Base-by-base conservation (phyloP, 1,140 invertebrate genomes). In the Homarus americanus region DNA sequence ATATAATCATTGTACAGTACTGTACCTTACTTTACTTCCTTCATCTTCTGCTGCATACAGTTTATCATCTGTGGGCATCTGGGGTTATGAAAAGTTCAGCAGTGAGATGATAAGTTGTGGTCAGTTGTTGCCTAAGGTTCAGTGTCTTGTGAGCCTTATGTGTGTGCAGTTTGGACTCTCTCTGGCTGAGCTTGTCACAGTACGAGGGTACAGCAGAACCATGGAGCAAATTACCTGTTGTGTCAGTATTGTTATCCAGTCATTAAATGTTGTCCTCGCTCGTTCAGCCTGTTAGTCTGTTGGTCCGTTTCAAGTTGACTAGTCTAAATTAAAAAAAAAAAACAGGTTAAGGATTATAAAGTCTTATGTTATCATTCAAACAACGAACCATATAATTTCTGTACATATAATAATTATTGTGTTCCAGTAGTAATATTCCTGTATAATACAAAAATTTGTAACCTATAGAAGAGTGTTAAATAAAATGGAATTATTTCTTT, bases 401-500 rank as follows among this genome's bases (percentile, higher is more conserved):
- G 87, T 90, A 90, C 73, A 90, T 90, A 90, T 72, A 36, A 83
- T 83, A 88, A 88, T 69, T 63, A 69, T 88, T 90, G 80, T 90
- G 87, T 90, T 90, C 80, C 72, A 90, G 44, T 83, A 80, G 87
- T 83, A 90, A 82, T 90, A 90, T 90, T 83, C 82, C 79, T 90
- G 87, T 90, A 90, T 73, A 90, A 82, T 82, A 83, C 36, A 90
- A 82, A 82, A 82, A 82, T 90, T 90, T 90, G 87, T 90, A 90
- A 76, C 87, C 69, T 82, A 90, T 90, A 90, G 87, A 86, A 83
- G 87, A 89, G 87, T 90, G 87, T 90, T 90, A 90, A 90, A 90
- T 90, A 90, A 83, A 90, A 83, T 83, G 87, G 44, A 89, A 66
- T 82, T 83, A 83, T 89, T 90, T 90, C 82, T 90, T 82, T 36